A percentile compares a stretch with the other conserved stretches of the same genome.
Evolutionary conservation across 2,888 invertebrate species (phyloP).

Genomic region (Scaptomyza polygonia): DNA sequence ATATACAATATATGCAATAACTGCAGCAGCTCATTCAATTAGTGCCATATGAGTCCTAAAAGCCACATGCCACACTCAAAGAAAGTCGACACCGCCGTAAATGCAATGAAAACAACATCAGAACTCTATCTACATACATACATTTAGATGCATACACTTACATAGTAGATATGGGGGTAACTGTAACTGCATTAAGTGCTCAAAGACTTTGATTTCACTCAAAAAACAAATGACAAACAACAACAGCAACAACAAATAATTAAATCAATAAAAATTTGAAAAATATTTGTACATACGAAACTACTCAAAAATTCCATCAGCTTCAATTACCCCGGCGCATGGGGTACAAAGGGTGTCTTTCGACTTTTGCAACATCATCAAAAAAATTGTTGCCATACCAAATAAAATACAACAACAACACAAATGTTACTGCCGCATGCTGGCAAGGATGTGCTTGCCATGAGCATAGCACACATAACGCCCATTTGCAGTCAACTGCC

Average conservation of each 20-base stretch:
- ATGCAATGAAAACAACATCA: conserved; percentile 29
- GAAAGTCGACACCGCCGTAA: conserved; percentile 24
- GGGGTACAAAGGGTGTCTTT: conserved; percentile 3
- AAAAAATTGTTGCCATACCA: conserved; percentile 67
- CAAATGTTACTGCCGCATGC: conserved; percentile 51
- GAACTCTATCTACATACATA: conserved; percentile 12
- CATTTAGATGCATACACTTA: background rate
- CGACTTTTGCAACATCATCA: conserved; percentile 77
- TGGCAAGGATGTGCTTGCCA: conserved; percentile 39
- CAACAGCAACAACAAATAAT: conserved; percentile 58
- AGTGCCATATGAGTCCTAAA: conserved; percentile 14
- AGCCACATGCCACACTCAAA: conserved; percentile 21
- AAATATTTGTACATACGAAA: conserved; percentile 59
- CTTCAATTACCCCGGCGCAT: conserved; percentile 63
- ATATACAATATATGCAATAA: conserved; percentile 1
- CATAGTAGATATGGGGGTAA: background rate
- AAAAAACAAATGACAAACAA: conserved; percentile 40
- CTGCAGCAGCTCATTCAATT: conserved; percentile 26
- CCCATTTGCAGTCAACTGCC: conserved; percentile 78
- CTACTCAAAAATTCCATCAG: conserved; percentile 74
- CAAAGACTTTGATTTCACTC: conserved; percentile 35
- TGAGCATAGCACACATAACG: conserved; percentile 69
- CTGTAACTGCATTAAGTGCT: conserved; percentile 31
- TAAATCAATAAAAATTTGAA: conserved; percentile 76
- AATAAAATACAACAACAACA: conserved; percentile 34